These are phyloP conservation scores for Coleophora flavipennella DNA, from an alignment of 2,888 invertebrate species.

Conservation along the genomic window DNA sequence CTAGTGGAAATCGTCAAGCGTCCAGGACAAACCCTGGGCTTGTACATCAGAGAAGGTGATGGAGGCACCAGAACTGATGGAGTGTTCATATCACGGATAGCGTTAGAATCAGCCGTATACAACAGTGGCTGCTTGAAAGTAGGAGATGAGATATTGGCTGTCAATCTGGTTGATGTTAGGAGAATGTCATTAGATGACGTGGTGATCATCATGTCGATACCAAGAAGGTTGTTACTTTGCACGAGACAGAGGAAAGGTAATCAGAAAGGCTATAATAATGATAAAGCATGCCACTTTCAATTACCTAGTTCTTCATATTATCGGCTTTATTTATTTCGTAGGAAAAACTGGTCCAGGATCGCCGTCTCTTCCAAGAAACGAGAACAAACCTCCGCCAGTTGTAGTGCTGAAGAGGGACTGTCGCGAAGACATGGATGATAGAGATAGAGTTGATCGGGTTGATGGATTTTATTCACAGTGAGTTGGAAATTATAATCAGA, in stretches of 20 bases:
- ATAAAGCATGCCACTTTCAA: neutral
- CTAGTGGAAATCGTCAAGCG: constrained; percentile 99
- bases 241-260: constrained; percentile 87
- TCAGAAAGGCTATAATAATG: neutral
- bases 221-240: constrained; percentile 93
- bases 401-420: constrained; percentile 92
- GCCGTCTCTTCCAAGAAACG: constrained; percentile 75
- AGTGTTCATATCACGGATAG: constrained; percentile 94
- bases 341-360: constrained; percentile 70
- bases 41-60: constrained; percentile 99
- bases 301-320: neutral
- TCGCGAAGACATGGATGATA: constrained; percentile 82
- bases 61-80: constrained; percentile 96
- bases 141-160: constrained; percentile 98
- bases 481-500: constrained; percentile 19
- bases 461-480: constrained; percentile 64
- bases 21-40: constrained; percentile 97
- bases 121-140: constrained; percentile 98
- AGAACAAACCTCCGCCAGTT: constrained; percentile 91
- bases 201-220: constrained; percentile 99
- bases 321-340: constrained; percentile 16
- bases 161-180: constrained; percentile 97
- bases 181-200: constrained; percentile 99
- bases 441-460: constrained; percentile 56
- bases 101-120: constrained; percentile 96